Evolutionary conservation across 2,113 vertebrate species (phyloP), one percentile per base, ranked within the genome.

Genomic region (Corythaixoides concolor): DNA sequence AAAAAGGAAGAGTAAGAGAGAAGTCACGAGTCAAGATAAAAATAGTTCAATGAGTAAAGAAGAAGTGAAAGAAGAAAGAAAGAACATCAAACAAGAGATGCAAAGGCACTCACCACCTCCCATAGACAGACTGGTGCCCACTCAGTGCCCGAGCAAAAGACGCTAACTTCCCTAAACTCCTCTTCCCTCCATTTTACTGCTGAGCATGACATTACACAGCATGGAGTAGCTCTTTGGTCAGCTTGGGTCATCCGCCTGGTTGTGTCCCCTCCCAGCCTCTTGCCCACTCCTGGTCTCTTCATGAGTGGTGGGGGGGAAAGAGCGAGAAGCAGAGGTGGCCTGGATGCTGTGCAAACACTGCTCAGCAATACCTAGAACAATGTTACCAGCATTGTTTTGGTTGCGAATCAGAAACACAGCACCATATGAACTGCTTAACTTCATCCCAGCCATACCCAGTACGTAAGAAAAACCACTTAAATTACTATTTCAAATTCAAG

Each of bases 31-130:
- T 72, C 41, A 43, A 43, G 41, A 43, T 43, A 43, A 43, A 43
- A 43, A 43, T 8, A 63, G 47, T 41, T 56, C 33, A 63, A 39
- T 35, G 69, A 63, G 11, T 11, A 62, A 96, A 66, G 1, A 6
- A 68, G 33, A 53, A 45, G 14, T 23, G 18, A 50, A 81, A 76
- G 17, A 68, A 59, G 22, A 35, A 41, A 24, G 12, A 47, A 60
- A 1, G 2, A 58, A 19, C 6, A 26, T 14, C 11, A 50, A 35
- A 27, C 6, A 18, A n/a, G n/a, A 39, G 6, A 28, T 2, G 2
- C 4, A 66, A 85, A 62, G 30, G 8, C 20, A 87, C 5, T 52
- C 12, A n/a, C 11, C 24, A 76, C 11, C 5, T 80, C 32, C 47
- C 15, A 5, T 12, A 17, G 43, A 59, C 12, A 47, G 33, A 59